Evolutionary conservation across 1,140 invertebrate species (phyloP).

Genomic region (Pararge aegeria): DNA sequence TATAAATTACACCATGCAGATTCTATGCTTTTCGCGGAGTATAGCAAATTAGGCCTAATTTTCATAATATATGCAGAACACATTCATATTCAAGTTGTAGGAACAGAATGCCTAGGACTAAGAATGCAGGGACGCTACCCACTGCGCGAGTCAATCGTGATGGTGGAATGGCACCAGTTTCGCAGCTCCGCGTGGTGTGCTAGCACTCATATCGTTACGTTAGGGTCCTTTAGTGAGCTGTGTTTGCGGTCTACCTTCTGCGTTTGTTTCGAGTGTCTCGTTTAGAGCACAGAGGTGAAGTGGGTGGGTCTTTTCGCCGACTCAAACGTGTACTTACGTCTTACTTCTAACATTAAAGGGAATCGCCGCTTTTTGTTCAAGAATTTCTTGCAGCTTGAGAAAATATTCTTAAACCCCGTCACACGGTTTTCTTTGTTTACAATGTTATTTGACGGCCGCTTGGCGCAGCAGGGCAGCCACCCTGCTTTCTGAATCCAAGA

Average conservation of each 20-base stretch:
- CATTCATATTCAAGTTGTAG: too few relatives aligned
- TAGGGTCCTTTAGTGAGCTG: slow-evolving; percentile 7
- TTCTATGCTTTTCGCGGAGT: too few relatives aligned
- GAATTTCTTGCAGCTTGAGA: neutral
- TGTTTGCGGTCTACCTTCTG: slow-evolving; percentile 21
- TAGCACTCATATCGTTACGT: neutral
- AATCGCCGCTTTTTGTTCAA: neutral
- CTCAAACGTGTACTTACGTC: neutral
- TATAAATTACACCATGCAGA: too few relatives aligned
- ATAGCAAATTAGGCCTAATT: too few relatives aligned
- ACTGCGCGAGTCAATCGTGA: too few relatives aligned
- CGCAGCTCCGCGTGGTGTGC: neutral
- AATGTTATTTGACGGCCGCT: too few relatives aligned
- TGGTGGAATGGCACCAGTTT: too few relatives aligned
- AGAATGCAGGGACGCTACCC: too few relatives aligned
- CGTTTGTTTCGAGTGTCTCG: slow-evolving; percentile 4
- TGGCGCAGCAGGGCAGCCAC: too few relatives aligned
- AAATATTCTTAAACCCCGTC: neutral
- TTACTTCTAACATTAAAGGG: neutral
- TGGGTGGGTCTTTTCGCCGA: slow-evolving; percentile 1
- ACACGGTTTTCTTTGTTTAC: neutral
- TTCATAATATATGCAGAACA: too few relatives aligned
- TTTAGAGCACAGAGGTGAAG: neutral
- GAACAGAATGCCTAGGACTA: too few relatives aligned
- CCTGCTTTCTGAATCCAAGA: too few relatives aligned